phyloP scores from a whole-genome alignment of 2,888 invertebrate species.

The Andrena hattorfiana region DNA sequence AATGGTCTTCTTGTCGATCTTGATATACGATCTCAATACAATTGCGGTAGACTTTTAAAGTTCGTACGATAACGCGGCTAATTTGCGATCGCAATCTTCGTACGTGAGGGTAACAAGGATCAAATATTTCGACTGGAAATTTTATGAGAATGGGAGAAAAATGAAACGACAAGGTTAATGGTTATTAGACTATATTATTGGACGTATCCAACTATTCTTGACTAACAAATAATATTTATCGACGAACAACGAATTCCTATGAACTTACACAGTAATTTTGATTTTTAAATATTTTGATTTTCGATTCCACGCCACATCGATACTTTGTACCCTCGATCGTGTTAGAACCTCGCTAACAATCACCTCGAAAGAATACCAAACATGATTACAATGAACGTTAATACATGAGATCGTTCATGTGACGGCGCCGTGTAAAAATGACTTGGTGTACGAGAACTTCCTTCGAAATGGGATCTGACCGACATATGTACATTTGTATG shows the following conservation, averaged over 20 bases:
- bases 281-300: constrained; percentile 81
- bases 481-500: constrained; percentile 10
- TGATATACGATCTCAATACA: not conserved
- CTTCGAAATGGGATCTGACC: not conserved
- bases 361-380: constrained; percentile 41
- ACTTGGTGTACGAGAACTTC: constrained; percentile 42
- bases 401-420: constrained; percentile 44
- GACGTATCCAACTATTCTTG: constrained; percentile 76
- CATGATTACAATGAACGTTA: constrained; percentile 45
- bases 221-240: constrained; percentile 80
- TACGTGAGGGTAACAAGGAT: not conserved
- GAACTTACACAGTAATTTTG: constrained; percentile 82
- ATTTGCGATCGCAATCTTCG: not conserved
- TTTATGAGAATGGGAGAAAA: not conserved
- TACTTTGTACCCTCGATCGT: constrained; percentile 71
- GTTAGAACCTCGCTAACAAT: constrained; percentile 51
- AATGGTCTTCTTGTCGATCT: not conserved
- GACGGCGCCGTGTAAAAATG: constrained; percentile 40
- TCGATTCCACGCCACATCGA: constrained; percentile 44
- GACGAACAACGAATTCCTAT: constrained; percentile 78
- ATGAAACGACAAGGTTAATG: constrained; percentile 63
- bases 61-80: not conserved
- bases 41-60: not conserved
- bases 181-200: constrained; percentile 75
- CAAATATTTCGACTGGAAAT: not conserved